Evolutionary conservation across 1,140 invertebrate species (phyloP).

Genomic region (Archivesica marissinica): DNA sequence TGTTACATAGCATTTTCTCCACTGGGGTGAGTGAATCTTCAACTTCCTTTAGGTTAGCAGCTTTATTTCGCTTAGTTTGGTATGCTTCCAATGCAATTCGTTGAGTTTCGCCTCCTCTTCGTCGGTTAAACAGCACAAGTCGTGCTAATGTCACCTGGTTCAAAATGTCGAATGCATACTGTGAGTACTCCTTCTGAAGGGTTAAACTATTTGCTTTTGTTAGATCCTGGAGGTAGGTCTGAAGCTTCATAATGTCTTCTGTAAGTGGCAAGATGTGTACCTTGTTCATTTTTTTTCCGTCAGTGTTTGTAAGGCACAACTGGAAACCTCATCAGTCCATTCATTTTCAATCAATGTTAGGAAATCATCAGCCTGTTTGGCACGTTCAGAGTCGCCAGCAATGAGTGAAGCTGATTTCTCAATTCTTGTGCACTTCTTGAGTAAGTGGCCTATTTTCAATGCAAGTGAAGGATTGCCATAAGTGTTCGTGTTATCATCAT

Average conservation of each 20-base stretch:
- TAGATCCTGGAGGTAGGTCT: conserved; percentile 50
- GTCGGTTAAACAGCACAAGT: conserved; percentile 68
- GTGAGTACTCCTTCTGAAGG: conserved; percentile 15
- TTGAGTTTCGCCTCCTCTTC: conserved; percentile 64
- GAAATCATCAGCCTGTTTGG: conserved; percentile 56
- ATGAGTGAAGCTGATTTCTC: conserved; percentile 53
- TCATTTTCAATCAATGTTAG: conserved; percentile 50
- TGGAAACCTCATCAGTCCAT: conserved; percentile 59
- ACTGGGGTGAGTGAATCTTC: conserved; percentile 55
- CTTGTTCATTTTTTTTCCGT: conserved; percentile 61
- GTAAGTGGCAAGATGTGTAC: conserved; percentile 56
- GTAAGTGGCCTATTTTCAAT: conserved; percentile 63
- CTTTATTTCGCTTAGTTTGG: conserved; percentile 14
- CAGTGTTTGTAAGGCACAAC: conserved; percentile 53
- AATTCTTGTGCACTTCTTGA: conserved; percentile 66
- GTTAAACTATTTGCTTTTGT: conserved; percentile 1
- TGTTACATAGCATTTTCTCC: conserved; percentile 64
- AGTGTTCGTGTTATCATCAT: conserved; percentile 47
- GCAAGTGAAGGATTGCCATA: conserved; percentile 64
- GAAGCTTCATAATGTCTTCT: conserved; percentile 60
- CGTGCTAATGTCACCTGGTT: conserved; percentile 54
- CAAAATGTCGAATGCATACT: conserved; percentile 33
- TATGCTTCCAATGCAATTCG: conserved; percentile 60
- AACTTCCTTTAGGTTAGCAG: conserved; percentile 55
- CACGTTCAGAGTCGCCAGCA: conserved; percentile 4